Percentiles rank a stretch among this genome's conserved stretches.
Conservation (phyloP, 2,888 invertebrate species). For the Deilephila porcellus region DNA sequence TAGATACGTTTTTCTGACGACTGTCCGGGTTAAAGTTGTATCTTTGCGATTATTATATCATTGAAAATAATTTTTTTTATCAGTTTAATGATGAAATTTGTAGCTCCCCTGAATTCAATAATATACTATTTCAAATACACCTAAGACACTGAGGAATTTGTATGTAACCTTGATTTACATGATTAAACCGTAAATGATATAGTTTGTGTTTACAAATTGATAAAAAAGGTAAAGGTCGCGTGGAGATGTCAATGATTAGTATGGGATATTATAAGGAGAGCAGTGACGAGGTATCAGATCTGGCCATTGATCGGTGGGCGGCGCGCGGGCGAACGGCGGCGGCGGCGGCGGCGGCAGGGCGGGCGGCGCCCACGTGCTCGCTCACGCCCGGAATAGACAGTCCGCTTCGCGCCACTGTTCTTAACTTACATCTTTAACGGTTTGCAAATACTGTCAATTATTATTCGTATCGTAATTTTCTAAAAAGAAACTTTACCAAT, state of each 20-base stretch:
- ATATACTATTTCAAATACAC: too few species aligned
- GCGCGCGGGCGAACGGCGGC: slow-evolving; percentile 60
- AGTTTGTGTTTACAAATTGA: slow-evolving; percentile 7
- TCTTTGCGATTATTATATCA: too few species aligned
- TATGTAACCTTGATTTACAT: too few species aligned
- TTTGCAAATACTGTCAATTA: slow-evolving; percentile 26
- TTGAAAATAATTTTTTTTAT: too few species aligned
- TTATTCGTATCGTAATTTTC: slow-evolving; percentile 15
- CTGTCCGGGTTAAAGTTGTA: too few species aligned
- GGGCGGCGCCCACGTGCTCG: slow-evolving; percentile 77
- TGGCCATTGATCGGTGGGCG: slow-evolving; percentile 78
- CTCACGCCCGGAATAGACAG: slow-evolving; percentile 80
- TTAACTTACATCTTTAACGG: slow-evolving; percentile 52
- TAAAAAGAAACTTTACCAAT: not conserved
- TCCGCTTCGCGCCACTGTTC: slow-evolving; percentile 68
- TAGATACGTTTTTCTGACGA: too few species aligned
- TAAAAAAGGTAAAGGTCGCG: slow-evolving; percentile 24
- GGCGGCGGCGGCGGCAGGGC: slow-evolving; percentile 61
- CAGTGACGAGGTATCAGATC: slow-evolving; percentile 66
- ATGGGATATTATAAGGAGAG: slow-evolving; percentile 33
- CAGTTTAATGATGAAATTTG: too few species aligned
- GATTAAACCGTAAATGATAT: not conserved
- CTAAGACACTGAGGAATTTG: too few species aligned
- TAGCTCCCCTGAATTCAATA: too few species aligned
- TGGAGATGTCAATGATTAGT: slow-evolving; percentile 27